A percentile compares a stretch with the other conserved stretches of the same genome.
Evolutionary conservation across 2,888 invertebrate genomes (phyloP).

Genomic region (Lasioglossum malachurum): DNA sequence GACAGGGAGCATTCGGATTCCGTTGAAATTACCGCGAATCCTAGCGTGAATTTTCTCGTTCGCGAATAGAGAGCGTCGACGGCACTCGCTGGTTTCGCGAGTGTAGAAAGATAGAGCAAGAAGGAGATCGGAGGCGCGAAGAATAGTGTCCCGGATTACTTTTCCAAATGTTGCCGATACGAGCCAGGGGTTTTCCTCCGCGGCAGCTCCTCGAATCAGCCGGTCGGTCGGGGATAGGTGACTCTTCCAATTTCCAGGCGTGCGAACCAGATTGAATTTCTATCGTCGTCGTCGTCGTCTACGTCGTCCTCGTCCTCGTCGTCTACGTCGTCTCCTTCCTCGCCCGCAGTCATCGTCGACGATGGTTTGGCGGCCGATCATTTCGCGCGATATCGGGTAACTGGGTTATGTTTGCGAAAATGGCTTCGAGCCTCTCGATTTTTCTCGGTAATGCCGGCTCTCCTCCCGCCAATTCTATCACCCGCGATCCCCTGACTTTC

Average conservation of each 20-base stretch:
- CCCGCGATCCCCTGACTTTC: constrained; percentile 9
- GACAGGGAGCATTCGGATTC: constrained; percentile 49
- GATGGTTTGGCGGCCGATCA: constrained; percentile 76
- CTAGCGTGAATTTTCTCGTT: constrained; percentile 67
- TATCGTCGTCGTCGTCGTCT: constrained; percentile 71
- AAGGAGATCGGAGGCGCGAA: constrained; percentile 58
- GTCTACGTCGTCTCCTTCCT: constrained; percentile 56
- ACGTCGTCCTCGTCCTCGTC: constrained; percentile 49
- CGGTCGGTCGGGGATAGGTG: constrained; percentile 66
- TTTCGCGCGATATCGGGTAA: constrained; percentile 79
- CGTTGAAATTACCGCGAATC: constrained; percentile 62
- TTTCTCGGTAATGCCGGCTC: constrained; percentile 69
- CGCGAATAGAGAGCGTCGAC: constrained; percentile 58
- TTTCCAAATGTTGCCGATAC: constrained; percentile 72
- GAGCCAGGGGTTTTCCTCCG: constrained; percentile 48
- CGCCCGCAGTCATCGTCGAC: constrained; percentile 49
- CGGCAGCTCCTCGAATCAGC: constrained; percentile 59
- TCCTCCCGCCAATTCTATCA: constrained; percentile 22
- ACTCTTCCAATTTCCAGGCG: constrained; percentile 81
- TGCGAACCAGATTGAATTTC: constrained; percentile 83
- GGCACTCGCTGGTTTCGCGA: constrained; percentile 39
- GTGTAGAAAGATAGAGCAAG: neutral
- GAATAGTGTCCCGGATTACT: constrained; percentile 78
- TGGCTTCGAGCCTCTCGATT: constrained; percentile 73
- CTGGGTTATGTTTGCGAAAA: constrained; percentile 80